Evolutionary conservation across 2,797 vertebrate species (phyloP).

Genomic region (Tenualosa ilisha): DNA sequence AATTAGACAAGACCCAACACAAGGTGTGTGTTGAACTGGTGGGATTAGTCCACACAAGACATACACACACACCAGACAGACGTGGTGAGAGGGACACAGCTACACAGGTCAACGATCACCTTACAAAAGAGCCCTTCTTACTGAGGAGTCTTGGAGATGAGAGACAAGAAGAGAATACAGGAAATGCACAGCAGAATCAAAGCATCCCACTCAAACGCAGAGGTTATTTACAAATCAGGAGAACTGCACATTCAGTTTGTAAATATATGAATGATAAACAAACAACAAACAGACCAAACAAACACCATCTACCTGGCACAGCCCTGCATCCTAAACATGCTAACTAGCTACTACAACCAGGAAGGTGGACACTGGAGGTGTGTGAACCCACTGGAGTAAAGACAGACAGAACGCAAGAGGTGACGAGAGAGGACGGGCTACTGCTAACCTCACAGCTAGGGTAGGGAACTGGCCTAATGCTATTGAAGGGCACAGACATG

Average conservation of each 20-base stretch:
- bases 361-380: too few relatives aligned
- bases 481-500: too few relatives aligned
- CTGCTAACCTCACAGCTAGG: background rate
- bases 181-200: background rate
- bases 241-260: background rate
- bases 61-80: background rate
- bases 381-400: background rate
- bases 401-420: background rate
- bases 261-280: background rate
- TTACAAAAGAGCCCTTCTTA: constrained; percentile 8
- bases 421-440: background rate
- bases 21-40: background rate
- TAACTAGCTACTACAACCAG: background rate
- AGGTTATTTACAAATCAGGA: background rate
- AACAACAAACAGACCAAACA: background rate
- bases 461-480: too few relatives aligned
- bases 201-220: background rate
- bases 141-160: background rate
- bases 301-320: background rate
- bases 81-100: background rate
- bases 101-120: background rate
- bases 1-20: background rate
- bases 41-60: background rate
- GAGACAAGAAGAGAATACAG: background rate
- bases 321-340: background rate